A percentile compares a stretch with the other conserved stretches of the same genome.
phyloP scores from a whole-genome alignment of 2,888 invertebrate species.

The Cantharis flavilabris region DNA sequence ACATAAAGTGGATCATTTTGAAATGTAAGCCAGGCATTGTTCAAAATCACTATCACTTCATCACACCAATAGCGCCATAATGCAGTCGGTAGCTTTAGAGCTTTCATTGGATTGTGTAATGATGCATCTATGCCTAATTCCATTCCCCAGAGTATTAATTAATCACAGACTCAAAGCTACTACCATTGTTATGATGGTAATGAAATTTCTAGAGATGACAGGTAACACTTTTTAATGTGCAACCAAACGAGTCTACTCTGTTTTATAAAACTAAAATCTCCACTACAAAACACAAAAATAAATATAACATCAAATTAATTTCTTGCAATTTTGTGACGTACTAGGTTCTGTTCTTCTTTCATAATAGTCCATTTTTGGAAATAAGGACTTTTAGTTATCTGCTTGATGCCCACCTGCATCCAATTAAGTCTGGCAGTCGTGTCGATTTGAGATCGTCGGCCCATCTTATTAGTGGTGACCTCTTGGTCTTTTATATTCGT shows the following conservation, averaged over 20 bases:
- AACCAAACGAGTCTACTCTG: neutral
- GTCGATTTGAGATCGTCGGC: too few species aligned
- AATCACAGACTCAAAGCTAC: neutral
- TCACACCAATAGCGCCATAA: neutral
- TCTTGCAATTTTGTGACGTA: too few species aligned
- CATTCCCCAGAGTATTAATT: conserved; percentile 6
- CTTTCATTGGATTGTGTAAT: conserved; percentile 7
- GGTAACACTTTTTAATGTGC: neutral
- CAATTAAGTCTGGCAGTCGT: too few species aligned
- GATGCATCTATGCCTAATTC: conserved; percentile 4
- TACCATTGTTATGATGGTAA: neutral
- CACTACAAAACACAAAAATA: too few species aligned
- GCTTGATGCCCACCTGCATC: too few species aligned
- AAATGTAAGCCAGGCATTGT: neutral
- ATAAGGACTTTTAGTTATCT: too few species aligned
- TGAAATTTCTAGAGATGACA: neutral
- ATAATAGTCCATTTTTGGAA: too few species aligned
- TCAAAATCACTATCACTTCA: neutral
- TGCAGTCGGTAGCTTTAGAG: neutral
- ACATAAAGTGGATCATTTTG: neutral
- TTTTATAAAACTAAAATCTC: too few species aligned
- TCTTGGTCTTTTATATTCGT: too few species aligned
- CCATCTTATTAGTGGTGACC: too few species aligned
- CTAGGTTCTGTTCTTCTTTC: too few species aligned
- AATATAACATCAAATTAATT: too few species aligned